Percentiles rank a stretch among this genome's conserved stretches.
Evolutionary conservation across 2,888 invertebrate genomes (phyloP).

Genomic region (Zhengitettix transpicula): DNA sequence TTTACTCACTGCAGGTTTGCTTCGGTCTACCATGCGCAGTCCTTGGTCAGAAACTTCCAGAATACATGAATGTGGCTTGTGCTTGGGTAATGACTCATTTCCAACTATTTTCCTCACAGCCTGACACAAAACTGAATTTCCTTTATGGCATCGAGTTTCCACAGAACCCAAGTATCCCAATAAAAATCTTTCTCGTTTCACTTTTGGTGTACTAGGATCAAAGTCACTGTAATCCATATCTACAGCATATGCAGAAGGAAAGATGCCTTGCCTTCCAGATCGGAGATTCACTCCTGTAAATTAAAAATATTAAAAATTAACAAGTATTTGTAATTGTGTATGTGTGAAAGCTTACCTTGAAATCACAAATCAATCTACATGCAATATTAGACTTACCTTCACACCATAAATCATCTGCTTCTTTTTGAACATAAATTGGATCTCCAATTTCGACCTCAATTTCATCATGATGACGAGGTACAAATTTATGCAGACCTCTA

Average conservation of each 20-base stretch:
- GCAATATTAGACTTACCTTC: slow-evolving; percentile 47
- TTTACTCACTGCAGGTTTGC: slow-evolving; percentile 48
- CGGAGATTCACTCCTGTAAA: slow-evolving; percentile 74
- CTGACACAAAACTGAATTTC: slow-evolving; percentile 88
- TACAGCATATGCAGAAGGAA: slow-evolving; percentile 92
- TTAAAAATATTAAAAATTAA: background rate
- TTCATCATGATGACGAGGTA: slow-evolving; percentile 89
- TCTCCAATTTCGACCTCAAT: slow-evolving; percentile 95
- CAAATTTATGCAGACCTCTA: slow-evolving; percentile 86
- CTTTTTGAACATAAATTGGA: slow-evolving; percentile 89
- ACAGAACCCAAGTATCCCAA: slow-evolving; percentile 92
- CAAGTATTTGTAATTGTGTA: too few species aligned
- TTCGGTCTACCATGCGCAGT: slow-evolving; percentile 83
- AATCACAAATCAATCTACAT: too few species aligned
- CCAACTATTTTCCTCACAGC: slow-evolving; percentile 70
- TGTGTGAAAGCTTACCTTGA: too few species aligned
- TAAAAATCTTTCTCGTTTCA: slow-evolving; percentile 72
- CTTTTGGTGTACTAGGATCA: slow-evolving; percentile 70
- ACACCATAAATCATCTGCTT: slow-evolving; percentile 94
- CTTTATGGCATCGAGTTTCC: slow-evolving; percentile 89
- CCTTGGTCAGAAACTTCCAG: slow-evolving; percentile 93
- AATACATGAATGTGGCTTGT: slow-evolving; percentile 61
- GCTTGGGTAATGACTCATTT: slow-evolving; percentile 12
- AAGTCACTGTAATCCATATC: slow-evolving; percentile 95
- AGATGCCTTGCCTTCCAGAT: slow-evolving; percentile 85